These are phyloP conservation scores for Stigmatopora nigra DNA, from an alignment of 2,113 vertebrate genomes.

Conservation along the genomic window DNA sequence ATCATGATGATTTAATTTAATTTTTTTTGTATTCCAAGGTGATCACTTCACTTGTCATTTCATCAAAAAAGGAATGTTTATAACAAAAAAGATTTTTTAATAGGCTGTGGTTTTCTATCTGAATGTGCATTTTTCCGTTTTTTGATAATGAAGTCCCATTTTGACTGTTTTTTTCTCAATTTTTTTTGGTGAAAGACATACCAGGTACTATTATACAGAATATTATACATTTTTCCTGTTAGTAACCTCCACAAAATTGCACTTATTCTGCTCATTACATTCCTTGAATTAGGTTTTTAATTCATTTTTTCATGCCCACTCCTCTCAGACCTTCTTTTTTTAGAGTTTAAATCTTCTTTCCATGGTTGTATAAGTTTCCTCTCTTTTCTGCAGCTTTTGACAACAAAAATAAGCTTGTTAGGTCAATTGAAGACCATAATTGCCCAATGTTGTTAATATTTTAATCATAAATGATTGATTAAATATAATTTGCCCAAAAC, in stretches of 20 bases:
- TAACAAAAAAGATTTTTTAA: neutral
- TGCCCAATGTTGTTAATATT: neutral
- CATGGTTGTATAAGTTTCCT: neutral
- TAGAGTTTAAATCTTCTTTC: neutral
- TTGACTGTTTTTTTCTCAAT: conserved; percentile 12
- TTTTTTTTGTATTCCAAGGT: neutral
- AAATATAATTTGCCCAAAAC: neutral
- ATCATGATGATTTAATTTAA: neutral
- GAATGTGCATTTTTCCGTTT: conserved; percentile 5
- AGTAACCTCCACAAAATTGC: neutral
- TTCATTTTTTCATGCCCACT: conserved; percentile 15
- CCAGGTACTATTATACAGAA: conserved; percentile 15
- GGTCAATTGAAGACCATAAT: neutral
- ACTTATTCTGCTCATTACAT: conserved; percentile 1
- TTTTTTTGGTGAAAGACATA: conserved; percentile 13
- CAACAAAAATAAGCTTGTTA: neutral
- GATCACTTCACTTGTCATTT: neutral
- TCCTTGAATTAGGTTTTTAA: conserved; percentile 10
- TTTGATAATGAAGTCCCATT: conserved; percentile 34
- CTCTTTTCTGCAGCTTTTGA: neutral
- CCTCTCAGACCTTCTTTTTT: neutral
- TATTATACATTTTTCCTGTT: neutral
- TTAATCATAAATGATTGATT: neutral
- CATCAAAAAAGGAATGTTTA: neutral
- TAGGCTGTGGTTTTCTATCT: conserved; percentile 10